These are phyloP conservation scores for Varecia variegata DNA, from an alignment of 2,797 vertebrate genomes.

Conservation along the genomic window DNA sequence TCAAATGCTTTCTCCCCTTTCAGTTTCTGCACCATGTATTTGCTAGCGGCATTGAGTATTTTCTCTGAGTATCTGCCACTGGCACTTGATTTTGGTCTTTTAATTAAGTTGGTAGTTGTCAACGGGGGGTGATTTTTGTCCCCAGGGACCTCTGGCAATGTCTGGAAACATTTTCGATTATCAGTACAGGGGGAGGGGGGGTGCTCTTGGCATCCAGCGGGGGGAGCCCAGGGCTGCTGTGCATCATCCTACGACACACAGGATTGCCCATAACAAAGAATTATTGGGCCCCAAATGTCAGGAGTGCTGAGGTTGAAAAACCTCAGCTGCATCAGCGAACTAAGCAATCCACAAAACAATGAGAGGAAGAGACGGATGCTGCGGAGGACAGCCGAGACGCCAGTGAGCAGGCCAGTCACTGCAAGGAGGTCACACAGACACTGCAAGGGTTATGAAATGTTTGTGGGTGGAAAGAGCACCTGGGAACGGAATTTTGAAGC, in stretches of 20 bases:
- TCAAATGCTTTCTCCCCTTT: not conserved
- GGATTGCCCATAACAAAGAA: not conserved
- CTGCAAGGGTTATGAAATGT: not conserved
- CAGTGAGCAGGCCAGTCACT: fast-evolving
- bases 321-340: not conserved
- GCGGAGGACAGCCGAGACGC: too few relatives aligned
- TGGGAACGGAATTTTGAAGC: not conserved
- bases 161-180: not conserved
- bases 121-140: not conserved
- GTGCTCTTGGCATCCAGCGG: too few relatives aligned
- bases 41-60: not conserved
- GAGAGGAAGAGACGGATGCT: not conserved
- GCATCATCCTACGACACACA: not conserved
- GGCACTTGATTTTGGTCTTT: not conserved
- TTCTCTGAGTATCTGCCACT: not conserved
- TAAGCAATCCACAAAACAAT: fast-evolving
- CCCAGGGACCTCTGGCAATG: not conserved
- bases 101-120: not conserved
- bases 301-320: not conserved
- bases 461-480: not conserved
- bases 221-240: not conserved
- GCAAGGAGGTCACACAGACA: not conserved
- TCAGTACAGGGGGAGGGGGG: not conserved
- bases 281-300: not conserved
- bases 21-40: not conserved